These are phyloP conservation scores for Probaryconus sp. DNA, from an alignment of 1,140 invertebrate species.

Conservation along the genomic window DNA sequence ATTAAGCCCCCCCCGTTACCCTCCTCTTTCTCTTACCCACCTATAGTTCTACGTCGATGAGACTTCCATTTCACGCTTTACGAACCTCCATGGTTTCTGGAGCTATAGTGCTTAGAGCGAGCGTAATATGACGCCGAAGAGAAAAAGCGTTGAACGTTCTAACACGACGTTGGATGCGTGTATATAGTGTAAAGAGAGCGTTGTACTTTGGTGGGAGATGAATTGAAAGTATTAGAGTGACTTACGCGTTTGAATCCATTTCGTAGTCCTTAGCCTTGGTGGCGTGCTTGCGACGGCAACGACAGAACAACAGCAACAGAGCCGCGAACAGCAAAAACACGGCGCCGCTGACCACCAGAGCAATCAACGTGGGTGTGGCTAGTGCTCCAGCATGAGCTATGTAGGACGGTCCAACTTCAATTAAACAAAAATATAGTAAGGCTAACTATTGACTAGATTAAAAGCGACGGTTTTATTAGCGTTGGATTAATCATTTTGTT, in stretches of 20 bases:
- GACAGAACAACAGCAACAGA: constrained; percentile 89
- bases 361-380: constrained; percentile 87
- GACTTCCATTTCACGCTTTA: constrained; percentile 70
- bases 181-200: constrained; percentile 10
- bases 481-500: background rate
- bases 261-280: constrained; percentile 94
- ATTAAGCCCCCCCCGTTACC: background rate
- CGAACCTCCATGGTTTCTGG: constrained; percentile 55
- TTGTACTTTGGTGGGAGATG: background rate
- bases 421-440: constrained; percentile 58
- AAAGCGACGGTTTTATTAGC: background rate
- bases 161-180: constrained; percentile 15
- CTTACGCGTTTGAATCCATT: constrained; percentile 87
- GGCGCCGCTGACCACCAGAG: constrained; percentile 88
- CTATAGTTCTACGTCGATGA: constrained; percentile 52
- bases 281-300: constrained; percentile 88
- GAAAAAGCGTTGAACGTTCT: constrained; percentile 29
- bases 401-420: constrained; percentile 87
- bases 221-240: constrained; percentile 49
- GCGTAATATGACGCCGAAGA: constrained; percentile 7
- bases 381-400: constrained; percentile 87
- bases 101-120: constrained; percentile 11
- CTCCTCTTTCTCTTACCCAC: too few species aligned
- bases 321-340: constrained; percentile 88
- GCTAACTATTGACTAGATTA: constrained; percentile 15